phyloP scores from a whole-genome alignment of 2,888 invertebrate genomes.

The Allolobophora icterica region DNA sequence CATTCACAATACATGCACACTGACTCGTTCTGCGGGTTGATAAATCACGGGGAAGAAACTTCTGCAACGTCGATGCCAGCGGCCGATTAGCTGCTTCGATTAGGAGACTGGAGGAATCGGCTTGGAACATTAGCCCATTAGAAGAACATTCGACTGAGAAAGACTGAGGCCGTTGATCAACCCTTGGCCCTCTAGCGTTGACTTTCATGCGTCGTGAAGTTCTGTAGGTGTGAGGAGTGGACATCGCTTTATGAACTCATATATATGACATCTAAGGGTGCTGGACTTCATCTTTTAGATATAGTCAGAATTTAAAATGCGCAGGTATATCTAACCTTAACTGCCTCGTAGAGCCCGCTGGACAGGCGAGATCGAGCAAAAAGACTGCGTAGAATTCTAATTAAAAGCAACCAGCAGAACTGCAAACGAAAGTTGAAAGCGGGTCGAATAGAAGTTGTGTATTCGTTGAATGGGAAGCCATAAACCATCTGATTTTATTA shows the following conservation, averaged over 20 bases:
- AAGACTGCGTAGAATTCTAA: not conserved
- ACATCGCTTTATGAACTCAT: too few relatives aligned
- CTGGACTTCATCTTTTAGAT: not conserved
- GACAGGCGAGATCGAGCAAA: not conserved
- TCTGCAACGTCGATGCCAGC: not conserved
- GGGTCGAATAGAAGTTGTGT: not conserved
- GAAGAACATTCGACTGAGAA: not conserved
- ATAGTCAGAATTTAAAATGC: not conserved
- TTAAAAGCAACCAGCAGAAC: not conserved
- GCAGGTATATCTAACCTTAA: not conserved
- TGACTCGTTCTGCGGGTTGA: not conserved
- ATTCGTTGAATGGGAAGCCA: not conserved
- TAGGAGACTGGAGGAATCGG: not conserved
- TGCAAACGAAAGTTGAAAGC: not conserved
- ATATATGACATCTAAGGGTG: not conserved
- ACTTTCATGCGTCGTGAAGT: not conserved
- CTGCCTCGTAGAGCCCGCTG: not conserved
- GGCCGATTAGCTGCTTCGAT: not conserved
- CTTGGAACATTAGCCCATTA: not conserved
- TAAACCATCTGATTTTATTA: not conserved
- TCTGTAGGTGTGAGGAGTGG: not conserved
- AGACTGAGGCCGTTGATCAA: not conserved
- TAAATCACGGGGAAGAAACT: not conserved
- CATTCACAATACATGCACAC: not conserved
- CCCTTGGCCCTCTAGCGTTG: not conserved